Conservation (phyloP, 2,797 vertebrate genomes). For the Gephyroberyx darwinii region DNA sequence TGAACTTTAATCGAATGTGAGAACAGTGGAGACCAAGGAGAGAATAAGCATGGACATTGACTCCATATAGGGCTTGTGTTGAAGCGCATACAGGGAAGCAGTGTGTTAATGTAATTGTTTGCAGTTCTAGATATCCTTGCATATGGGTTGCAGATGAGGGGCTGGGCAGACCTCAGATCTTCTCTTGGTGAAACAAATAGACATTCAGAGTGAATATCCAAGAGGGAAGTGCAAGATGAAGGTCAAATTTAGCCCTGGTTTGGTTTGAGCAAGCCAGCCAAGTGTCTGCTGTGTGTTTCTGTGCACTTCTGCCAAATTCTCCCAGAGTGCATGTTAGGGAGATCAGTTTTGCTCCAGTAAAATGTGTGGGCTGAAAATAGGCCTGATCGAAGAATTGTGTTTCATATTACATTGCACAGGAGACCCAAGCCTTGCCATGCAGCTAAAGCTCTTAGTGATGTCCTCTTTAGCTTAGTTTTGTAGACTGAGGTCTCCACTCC, state of each 20-base stretch:
- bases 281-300: conserved; percentile 37
- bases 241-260: conserved; percentile 67
- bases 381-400: conserved; percentile 73
- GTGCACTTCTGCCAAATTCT: conserved; percentile 48
- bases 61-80: too few species aligned
- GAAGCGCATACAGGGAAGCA: too few species aligned
- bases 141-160: conserved; percentile 25
- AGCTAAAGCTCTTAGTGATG: conserved; percentile 60
- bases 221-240: conserved; percentile 14
- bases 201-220: too few species aligned
- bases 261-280: conserved; percentile 56
- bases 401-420: conserved; percentile 77
- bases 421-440: conserved; percentile 51
- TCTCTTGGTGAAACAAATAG: conserved; percentile 29
- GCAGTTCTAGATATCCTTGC: conserved; percentile 24
- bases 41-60: too few species aligned
- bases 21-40: too few species aligned
- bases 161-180: conserved; percentile 51
- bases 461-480: conserved; percentile 64
- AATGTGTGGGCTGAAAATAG: conserved; percentile 77
- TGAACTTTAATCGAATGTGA: background rate
- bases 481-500: conserved; percentile 54
- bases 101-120: conserved; percentile 11
- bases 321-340: conserved; percentile 60
- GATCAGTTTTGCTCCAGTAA: conserved; percentile 76